phyloP scores from a whole-genome alignment of 2,113 vertebrate species.

The Spea multiplicata region DNA sequence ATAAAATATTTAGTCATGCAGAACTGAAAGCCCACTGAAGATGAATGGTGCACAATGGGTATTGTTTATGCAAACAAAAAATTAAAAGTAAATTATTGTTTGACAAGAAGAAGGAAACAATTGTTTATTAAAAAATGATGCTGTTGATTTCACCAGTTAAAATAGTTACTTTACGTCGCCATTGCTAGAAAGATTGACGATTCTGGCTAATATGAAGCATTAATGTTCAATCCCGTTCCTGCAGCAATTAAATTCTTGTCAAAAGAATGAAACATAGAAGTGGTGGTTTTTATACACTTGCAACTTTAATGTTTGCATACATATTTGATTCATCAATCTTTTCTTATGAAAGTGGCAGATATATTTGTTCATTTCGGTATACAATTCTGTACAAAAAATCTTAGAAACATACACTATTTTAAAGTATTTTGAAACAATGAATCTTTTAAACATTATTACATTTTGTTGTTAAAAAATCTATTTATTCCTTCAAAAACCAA shows the following conservation, averaged over 20 bases:
- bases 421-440: too few relatives aligned
- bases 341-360: slow-evolving; percentile 2
- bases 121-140: background rate
- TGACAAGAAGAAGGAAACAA: background rate
- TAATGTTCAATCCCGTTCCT: slow-evolving; percentile 30
- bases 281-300: slow-evolving; percentile 1
- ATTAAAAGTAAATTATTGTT: background rate
- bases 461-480: too few relatives aligned
- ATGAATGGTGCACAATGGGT: background rate
- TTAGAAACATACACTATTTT: too few relatives aligned
- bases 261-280: slow-evolving; percentile 35
- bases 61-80: background rate
- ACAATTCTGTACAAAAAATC: too few relatives aligned
- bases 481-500: too few relatives aligned
- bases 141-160: background rate
- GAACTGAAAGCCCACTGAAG: background rate
- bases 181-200: slow-evolving; percentile 32
- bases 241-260: slow-evolving; percentile 41
- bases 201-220: slow-evolving; percentile 12
- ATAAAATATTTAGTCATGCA: background rate
- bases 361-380: too few relatives aligned
- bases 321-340: slow-evolving; percentile 43
- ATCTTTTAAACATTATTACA: too few relatives aligned
- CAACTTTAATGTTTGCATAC: slow-evolving; percentile 34
- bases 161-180: background rate